Conservation (phyloP, 2,888 invertebrate species). For the Melolontha melolontha region DNA sequence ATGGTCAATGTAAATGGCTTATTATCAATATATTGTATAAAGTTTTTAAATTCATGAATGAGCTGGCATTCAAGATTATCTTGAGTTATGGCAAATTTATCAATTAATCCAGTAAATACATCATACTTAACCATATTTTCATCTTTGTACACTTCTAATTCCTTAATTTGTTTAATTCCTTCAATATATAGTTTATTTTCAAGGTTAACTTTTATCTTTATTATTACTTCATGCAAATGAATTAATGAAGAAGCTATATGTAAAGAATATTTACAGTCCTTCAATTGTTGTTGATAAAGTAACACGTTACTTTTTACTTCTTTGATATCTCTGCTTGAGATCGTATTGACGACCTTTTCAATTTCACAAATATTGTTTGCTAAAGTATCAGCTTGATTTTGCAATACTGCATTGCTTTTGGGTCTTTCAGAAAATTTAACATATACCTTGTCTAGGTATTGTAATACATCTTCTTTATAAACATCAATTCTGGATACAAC, state of each 20-base stretch:
- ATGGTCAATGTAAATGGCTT: constrained; percentile 57
- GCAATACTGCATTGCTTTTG: constrained; percentile 68
- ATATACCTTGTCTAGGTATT: constrained; percentile 71
- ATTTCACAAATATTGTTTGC: constrained; percentile 70
- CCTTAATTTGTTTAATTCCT: constrained; percentile 68
- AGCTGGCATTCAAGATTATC: constrained; percentile 66
- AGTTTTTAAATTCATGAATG: constrained; percentile 66
- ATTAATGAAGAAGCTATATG: constrained; percentile 65
- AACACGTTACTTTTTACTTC: constrained; percentile 73
- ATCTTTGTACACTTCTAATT: constrained; percentile 66
- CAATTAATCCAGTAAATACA: constrained; percentile 25
- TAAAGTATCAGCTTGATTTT: constrained; percentile 65
- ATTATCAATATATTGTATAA: constrained; percentile 62
- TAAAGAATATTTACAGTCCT: constrained; percentile 71
- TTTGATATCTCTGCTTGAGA: constrained; percentile 72
- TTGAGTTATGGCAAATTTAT: constrained; percentile 8
- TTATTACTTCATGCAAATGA: constrained; percentile 62
- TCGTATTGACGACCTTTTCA: constrained; percentile 71
- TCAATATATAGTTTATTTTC: constrained; percentile 60
- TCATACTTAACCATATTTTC: constrained; percentile 55
- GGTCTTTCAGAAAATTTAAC: constrained; percentile 71
- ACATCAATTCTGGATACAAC: constrained; percentile 70
- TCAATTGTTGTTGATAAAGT: constrained; percentile 68
- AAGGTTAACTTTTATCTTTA: constrained; percentile 59
- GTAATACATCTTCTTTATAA: constrained; percentile 72